These are phyloP conservation scores for Mythimna vitellina DNA, from an alignment of 2,888 invertebrate species.

Conservation along the genomic window DNA sequence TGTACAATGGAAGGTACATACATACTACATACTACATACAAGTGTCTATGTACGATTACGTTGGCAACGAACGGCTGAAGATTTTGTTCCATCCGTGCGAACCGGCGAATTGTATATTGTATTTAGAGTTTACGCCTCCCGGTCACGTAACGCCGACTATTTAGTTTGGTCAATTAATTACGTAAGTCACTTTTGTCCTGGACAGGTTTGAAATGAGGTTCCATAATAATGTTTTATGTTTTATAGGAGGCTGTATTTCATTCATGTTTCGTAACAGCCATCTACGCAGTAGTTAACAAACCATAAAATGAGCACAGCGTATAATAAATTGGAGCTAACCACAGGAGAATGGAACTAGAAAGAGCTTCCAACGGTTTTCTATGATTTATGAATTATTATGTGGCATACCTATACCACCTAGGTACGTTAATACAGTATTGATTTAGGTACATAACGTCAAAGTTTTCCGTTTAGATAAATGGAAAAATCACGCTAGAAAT, in stretches of 20 bases:
- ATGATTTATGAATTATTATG: neutral
- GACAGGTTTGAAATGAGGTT: slow-evolving; percentile 25
- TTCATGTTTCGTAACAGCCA: slow-evolving; percentile 16
- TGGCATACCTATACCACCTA: neutral
- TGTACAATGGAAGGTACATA: slow-evolving; percentile 29
- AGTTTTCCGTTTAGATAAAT: too few relatives aligned
- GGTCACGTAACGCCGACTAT: slow-evolving; percentile 41
- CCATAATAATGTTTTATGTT: slow-evolving; percentile 9
- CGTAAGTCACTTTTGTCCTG: slow-evolving; percentile 8
- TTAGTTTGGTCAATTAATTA: slow-evolving; percentile 36
- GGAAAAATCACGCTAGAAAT: too few relatives aligned
- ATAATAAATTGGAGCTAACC: slow-evolving; percentile 6
- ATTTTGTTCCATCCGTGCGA: slow-evolving; percentile 22
- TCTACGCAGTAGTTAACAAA: neutral
- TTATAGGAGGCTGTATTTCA: neutral
- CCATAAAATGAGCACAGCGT: neutral
- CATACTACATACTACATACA: slow-evolving; percentile 17
- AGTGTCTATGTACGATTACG: slow-evolving; percentile 20
- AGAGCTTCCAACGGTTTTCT: neutral
- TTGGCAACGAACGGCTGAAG: slow-evolving; percentile 36
- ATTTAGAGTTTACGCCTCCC: slow-evolving; percentile 27
- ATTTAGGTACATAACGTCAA: too few relatives aligned
- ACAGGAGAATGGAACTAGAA: neutral
- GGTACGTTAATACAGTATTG: too few relatives aligned
- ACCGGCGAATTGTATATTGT: slow-evolving; percentile 25